Percentiles rank a stretch among this genome's conserved stretches.
Conservation (phyloP, 2,888 invertebrate species). For the Drosophila kokeensis region DNA sequence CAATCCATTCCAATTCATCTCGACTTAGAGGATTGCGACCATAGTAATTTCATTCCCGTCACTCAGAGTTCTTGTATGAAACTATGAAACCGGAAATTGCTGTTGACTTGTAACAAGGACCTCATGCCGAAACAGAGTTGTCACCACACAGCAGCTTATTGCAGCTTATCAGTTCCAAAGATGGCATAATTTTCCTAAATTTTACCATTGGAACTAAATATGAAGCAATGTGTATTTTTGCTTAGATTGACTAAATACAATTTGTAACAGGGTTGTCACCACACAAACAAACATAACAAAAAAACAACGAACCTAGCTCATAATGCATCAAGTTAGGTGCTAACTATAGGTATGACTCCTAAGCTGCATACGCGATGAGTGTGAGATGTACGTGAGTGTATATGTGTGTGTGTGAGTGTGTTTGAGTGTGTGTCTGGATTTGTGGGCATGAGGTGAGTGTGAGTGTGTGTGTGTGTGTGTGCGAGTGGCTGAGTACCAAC, state of each 20-base stretch:
- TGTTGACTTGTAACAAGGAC: neutral
- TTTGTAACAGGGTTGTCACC: neutral
- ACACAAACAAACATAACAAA: neutral
- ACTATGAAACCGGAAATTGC: neutral
- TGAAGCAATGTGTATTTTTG: neutral
- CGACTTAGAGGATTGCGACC: neutral
- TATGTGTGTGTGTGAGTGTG: neutral
- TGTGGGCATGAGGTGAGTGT: neutral
- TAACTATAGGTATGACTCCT: neutral
- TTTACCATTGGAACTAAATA: neutral
- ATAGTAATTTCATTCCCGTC: neutral
- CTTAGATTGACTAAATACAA: neutral
- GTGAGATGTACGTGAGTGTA: neutral
- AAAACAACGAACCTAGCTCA: neutral
- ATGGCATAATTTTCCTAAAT: neutral
- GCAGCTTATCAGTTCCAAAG: neutral
- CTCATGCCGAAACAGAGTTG: neutral
- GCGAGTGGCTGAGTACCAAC: conserved; percentile 86
- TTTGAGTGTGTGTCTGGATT: neutral
- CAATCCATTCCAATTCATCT: neutral
- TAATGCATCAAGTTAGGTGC: neutral
- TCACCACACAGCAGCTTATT: neutral
- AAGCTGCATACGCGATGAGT: neutral
- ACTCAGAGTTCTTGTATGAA: neutral
- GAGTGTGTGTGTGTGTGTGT: conserved; percentile 14